Evolutionary conservation across 2,797 vertebrate genomes (phyloP), one percentile per base, ranked within the genome.

Genomic region (Eospalax fontanierii): DNA sequence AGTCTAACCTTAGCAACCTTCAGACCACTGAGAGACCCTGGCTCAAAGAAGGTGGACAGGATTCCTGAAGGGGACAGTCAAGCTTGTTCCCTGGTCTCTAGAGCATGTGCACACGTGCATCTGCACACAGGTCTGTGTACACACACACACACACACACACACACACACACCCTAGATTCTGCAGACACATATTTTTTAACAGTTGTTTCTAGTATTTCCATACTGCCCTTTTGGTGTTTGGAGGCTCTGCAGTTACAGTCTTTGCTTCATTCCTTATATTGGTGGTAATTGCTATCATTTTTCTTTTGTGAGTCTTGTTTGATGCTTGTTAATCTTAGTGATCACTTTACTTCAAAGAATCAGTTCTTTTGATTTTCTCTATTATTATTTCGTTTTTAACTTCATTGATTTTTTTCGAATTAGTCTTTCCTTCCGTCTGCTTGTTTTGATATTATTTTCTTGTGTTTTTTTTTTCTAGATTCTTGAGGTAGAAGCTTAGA

Each of bases 291-390:
- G 28, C 7, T 82, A 33, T 76, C 54, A 43, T 86, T 63, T 78
- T 87, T 78, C 68, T 43, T 83, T 90, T 95, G 57, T 86, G 63
- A 87, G 2, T 92, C 43, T 95, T 91, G 33, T 26, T 91, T 46
- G 50, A 65, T 78, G 22, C 76, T 93, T 88, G 7, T 66, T 35
- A 70, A 66, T 65, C 80, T 95, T 75, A 85, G 35, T 70, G n/a
- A 89, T 38, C 16, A 1, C 11, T 87, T n/a, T 75, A n/a, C n/a
- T n/a, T n/a, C n/a, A n/a, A n/a, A n/a, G n/a, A n/a, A 50, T 50
- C 35, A 63, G 35, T 87, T 59, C 90, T 93, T 54, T 76, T 94
- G 74, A 89, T 93, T 91, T 93, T 86, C 28, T 68, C 21, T 87
- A 4, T 73, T 43, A 40, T 65, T 95, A 46, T 85, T 93, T 88